Evolutionary conservation across 2,888 invertebrate species (phyloP).

Genomic region (Petrolisthes cinctipes): DNA sequence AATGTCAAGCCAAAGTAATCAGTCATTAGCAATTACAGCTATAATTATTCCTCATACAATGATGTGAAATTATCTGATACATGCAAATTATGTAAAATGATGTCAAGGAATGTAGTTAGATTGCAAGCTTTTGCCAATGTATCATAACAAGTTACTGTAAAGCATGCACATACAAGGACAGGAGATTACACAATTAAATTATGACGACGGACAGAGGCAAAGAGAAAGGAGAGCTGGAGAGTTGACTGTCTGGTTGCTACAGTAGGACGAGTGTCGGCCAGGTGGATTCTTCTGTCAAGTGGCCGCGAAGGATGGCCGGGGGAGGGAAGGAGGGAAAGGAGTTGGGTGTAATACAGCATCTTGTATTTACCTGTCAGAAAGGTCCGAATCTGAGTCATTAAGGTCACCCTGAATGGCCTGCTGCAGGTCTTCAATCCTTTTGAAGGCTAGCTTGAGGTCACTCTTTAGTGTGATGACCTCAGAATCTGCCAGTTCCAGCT

Average conservation of each 20-base stretch:
- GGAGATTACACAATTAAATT: constrained; percentile 33
- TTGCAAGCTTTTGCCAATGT: constrained; percentile 42
- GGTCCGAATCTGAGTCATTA: constrained; percentile 64
- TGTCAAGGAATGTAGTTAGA: constrained; percentile 54
- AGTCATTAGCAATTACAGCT: constrained; percentile 15
- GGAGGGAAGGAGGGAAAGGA: neutral
- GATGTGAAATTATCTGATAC: neutral
- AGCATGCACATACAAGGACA: constrained; percentile 42
- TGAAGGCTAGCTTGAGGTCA: constrained; percentile 88
- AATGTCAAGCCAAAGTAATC: neutral
- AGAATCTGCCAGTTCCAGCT: constrained; percentile 68
- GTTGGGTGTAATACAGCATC: neutral
- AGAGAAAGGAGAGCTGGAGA: constrained; percentile 15
- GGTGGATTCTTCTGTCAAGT: neutral
- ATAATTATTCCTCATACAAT: constrained; percentile 18
- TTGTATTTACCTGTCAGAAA: constrained; percentile 62
- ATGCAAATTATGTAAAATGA: neutral
- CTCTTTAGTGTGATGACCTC: constrained; percentile 71
- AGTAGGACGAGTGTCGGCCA: neutral
- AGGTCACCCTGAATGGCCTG: constrained; percentile 83
- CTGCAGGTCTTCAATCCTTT: constrained; percentile 91
- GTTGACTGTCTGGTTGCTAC: constrained; percentile 20
- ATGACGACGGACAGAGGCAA: constrained; percentile 3
- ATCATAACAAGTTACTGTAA: constrained; percentile 36
- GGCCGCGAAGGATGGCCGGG: neutral